Conservation (phyloP, 2,888 invertebrate genomes). For the Hydriomena furcata region DNA sequence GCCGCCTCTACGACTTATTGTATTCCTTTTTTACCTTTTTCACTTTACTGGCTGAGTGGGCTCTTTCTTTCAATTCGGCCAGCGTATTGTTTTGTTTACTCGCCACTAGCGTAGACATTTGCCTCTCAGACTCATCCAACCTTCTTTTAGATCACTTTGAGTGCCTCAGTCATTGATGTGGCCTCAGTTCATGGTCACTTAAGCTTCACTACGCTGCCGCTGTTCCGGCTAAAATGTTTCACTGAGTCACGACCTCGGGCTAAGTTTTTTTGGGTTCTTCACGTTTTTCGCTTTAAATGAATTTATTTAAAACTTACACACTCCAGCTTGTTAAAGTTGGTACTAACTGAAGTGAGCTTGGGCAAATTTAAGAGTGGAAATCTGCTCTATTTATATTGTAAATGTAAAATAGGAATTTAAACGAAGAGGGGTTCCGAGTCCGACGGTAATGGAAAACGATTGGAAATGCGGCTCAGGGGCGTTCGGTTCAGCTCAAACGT, state of each 20-base stretch:
- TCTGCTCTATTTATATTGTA: slow-evolving; percentile 36
- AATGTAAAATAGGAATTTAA: slow-evolving; percentile 35
- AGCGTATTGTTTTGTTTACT: slow-evolving; percentile 63
- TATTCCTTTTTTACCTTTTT: slow-evolving; percentile 66
- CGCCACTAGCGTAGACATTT: slow-evolving; percentile 65
- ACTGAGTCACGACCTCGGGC: slow-evolving; percentile 35
- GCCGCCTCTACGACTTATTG: slow-evolving; percentile 65
- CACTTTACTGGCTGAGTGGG: slow-evolving; percentile 64
- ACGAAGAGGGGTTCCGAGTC: slow-evolving; percentile 1
- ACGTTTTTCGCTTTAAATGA: slow-evolving; percentile 10
- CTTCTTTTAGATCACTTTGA: slow-evolving; percentile 45
- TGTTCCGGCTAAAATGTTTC: slow-evolving; percentile 37
- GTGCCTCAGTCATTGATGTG: too few species aligned
- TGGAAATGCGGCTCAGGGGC: slow-evolving; percentile 48
- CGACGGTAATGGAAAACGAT: slow-evolving; percentile 51
- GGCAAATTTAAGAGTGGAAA: slow-evolving; percentile 19
- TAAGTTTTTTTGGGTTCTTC: slow-evolving; percentile 20
- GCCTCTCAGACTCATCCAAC: slow-evolving; percentile 58
- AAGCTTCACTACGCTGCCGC: slow-evolving; percentile 39
- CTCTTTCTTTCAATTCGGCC: slow-evolving; percentile 61
- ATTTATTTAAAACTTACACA: slow-evolving; percentile 4
- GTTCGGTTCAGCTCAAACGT: slow-evolving; percentile 65
- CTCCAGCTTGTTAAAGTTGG: slow-evolving; percentile 8
- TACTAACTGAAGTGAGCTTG: slow-evolving; percentile 15
- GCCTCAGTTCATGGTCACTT: slow-evolving; percentile 55